Conservation (phyloP, 2,888 invertebrate genomes). For the Microdon myrmicae region DNA sequence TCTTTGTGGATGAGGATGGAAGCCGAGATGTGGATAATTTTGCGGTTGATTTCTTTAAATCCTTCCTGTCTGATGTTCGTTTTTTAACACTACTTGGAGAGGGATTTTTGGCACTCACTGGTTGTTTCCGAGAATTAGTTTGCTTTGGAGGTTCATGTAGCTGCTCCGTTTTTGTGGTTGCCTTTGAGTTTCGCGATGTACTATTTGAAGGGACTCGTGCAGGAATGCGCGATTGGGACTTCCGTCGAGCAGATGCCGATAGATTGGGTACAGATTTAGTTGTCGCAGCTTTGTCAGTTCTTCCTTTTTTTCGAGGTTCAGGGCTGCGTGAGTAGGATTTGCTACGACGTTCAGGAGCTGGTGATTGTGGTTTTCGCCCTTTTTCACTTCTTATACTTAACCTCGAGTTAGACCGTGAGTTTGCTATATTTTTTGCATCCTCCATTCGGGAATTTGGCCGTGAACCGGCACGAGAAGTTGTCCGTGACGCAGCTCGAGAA, state of each 20-base stretch:
- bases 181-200: slow-evolving; percentile 40
- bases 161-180: slow-evolving; percentile 15
- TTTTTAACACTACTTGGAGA: slow-evolving; percentile 27
- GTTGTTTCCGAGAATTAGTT: slow-evolving; percentile 53
- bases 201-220: slow-evolving; percentile 50
- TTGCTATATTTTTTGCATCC: slow-evolving; percentile 55
- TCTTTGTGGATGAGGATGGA: slow-evolving; percentile 51
- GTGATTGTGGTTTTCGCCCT: slow-evolving; percentile 45
- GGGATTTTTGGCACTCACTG: slow-evolving; percentile 65
- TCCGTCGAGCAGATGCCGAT: slow-evolving; percentile 50
- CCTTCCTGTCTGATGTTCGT: too few species aligned
- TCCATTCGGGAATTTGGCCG: slow-evolving; percentile 59
- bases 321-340: slow-evolving; percentile 62
- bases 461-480: slow-evolving; percentile 54
- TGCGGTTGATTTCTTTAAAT: slow-evolving; percentile 10
- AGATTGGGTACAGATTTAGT: slow-evolving; percentile 24
- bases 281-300: slow-evolving; percentile 58
- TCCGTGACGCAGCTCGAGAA: slow-evolving; percentile 44
- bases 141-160: slow-evolving; percentile 35
- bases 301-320: slow-evolving; percentile 45
- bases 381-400: slow-evolving; percentile 57
- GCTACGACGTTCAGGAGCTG: slow-evolving; percentile 54
- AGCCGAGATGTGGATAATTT: slow-evolving; percentile 19
- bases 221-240: slow-evolving; percentile 60
- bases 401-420: slow-evolving; percentile 57